These are phyloP conservation scores for Falcaria lacertinaria DNA, from an alignment of 2,888 invertebrate genomes.

Conservation along the genomic window DNA sequence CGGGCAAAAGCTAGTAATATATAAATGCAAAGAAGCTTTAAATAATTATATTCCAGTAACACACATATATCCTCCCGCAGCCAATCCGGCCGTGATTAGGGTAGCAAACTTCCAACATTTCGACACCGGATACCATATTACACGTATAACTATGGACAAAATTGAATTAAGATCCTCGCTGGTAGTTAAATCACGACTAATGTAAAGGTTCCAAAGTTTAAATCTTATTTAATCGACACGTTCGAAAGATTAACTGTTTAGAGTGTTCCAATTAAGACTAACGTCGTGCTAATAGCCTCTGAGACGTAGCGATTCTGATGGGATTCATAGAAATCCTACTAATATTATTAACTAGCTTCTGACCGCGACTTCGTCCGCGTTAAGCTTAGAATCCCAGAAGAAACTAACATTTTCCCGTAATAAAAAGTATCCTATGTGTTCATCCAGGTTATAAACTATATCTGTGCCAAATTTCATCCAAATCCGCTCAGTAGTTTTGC, in stretches of 20 bases:
- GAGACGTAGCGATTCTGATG: slow-evolving; percentile 13
- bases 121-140: slow-evolving; percentile 7
- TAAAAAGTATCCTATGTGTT: too few relatives aligned
- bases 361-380: too few relatives aligned
- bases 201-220: slow-evolving; percentile 27
- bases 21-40: too few relatives aligned
- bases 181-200: slow-evolving; percentile 20
- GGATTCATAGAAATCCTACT: slow-evolving; percentile 20
- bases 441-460: too few relatives aligned
- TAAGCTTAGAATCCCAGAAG: too few relatives aligned
- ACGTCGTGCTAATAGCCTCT: slow-evolving; percentile 11
- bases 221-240: slow-evolving; percentile 27
- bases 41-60: too few relatives aligned
- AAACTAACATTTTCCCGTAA: too few relatives aligned
- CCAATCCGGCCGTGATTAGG: slow-evolving; percentile 20
- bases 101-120: slow-evolving; percentile 19
- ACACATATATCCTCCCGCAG: slow-evolving; percentile 8
- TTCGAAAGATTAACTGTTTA: slow-evolving; percentile 19
- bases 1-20: too few relatives aligned
- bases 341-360: too few relatives aligned
- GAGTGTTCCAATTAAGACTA: slow-evolving; percentile 17
- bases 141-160: slow-evolving; percentile 3
- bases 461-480: too few relatives aligned
- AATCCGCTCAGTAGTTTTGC: too few relatives aligned
- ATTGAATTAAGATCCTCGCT: slow-evolving; percentile 24